phyloP scores from a whole-genome alignment of 2,113 vertebrate species.

The Nestor notabilis region DNA sequence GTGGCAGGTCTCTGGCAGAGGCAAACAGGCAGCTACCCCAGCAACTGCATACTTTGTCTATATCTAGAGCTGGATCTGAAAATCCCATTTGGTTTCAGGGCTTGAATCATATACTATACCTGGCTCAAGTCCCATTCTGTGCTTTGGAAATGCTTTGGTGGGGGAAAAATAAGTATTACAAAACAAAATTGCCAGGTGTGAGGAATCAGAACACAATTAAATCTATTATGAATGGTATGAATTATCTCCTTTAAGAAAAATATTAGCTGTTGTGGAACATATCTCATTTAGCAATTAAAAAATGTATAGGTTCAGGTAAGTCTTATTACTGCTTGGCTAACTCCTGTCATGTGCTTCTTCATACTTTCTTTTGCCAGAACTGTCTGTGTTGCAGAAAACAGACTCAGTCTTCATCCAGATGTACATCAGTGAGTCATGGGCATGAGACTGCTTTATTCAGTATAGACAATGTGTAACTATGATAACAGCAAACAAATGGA shows the following conservation, averaged over 20 bases:
- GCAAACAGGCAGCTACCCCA: neutral
- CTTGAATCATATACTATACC: neutral
- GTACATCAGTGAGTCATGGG: neutral
- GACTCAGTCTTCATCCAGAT: neutral
- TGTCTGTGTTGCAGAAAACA: neutral
- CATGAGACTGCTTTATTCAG: neutral
- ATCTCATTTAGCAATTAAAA: constrained; percentile 24
- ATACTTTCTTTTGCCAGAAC: neutral
- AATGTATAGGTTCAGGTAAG: constrained; percentile 15
- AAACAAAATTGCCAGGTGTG: constrained; percentile 34
- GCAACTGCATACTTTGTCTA: neutral
- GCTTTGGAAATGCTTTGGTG: neutral
- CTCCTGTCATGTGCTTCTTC: neutral
- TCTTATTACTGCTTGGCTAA: neutral
- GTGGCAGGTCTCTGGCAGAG: neutral
- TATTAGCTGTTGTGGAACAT: constrained; percentile 17
- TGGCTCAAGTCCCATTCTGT: neutral
- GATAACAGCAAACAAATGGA: neutral
- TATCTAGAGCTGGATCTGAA: neutral
- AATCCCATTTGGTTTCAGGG: neutral
- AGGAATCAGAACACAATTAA: constrained; percentile 51
- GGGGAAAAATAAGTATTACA: neutral
- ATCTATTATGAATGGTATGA: constrained; percentile 20
- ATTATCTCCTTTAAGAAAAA: constrained; percentile 1
- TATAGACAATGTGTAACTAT: neutral